Base-by-base conservation (phyloP, 2,797 vertebrate species). In the Eulemur mongoz region DNA sequence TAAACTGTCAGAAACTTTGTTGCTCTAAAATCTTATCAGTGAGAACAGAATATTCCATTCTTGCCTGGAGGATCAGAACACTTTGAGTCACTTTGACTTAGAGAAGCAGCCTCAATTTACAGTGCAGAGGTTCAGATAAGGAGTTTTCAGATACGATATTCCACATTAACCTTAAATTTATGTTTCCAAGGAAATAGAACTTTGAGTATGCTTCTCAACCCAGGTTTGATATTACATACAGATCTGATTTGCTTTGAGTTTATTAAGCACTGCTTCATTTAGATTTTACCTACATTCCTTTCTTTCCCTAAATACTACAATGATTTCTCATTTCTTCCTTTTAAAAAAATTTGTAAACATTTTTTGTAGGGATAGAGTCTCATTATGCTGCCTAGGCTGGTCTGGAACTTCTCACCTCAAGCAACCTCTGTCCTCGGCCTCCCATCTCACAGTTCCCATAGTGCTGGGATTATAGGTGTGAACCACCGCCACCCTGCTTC, bases 91-190 rank as follows among this genome's bases (percentile, higher is more conserved):
- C 27, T 96, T 72, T 93, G 63, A 65, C 22, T 82, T 75, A 72
- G n/a, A 96, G n/a, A 93, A 65, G n/a, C 15, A 27, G 48, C 12
- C 30, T 94, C 57, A 57, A 15, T 59, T 86, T 90, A 59, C 7
- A 84, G 32, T 4, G 38, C 45, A 27, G 35, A 78, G 20, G 7
- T 93, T 89, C 22, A 38, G 57, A 91, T 67, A 52, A 69, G 30
- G 25, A 2, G 32, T 23, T 89, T 82, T 78, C 3, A 89, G 75
- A 88, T 22, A 91, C 6, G 78, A 73, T 70, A 75, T 52, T 89
- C 75, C 88, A 83, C 11, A 54, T 38, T 94, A 70, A 89, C 63
- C 35, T 86, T 89, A 89, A 90, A 70, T 48, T 72, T 78, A 25
- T 40, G 2, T 61, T 91, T 72, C 40, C 40, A 83, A 84, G 67